These are phyloP conservation scores for Empidonax alnorum DNA, from an alignment of 2,113 vertebrate genomes.

Conservation along the genomic window DNA sequence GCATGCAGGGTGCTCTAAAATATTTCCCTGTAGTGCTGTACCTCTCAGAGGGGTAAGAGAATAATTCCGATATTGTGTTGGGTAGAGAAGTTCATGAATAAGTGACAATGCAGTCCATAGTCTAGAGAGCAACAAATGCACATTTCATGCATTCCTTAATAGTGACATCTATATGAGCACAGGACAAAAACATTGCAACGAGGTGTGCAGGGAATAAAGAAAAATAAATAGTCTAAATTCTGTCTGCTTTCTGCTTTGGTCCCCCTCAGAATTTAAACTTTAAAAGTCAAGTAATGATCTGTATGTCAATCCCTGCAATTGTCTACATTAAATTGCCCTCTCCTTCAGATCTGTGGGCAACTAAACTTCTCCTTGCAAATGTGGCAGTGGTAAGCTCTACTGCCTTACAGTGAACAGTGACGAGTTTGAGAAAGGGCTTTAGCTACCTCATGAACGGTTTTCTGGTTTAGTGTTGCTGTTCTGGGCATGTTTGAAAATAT, in stretches of 20 bases:
- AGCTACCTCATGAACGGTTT: neutral
- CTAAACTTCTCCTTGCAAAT: neutral
- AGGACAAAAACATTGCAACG: neutral
- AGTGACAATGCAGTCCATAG: neutral
- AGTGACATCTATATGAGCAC: neutral
- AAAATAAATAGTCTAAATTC: neutral
- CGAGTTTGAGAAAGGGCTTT: neutral
- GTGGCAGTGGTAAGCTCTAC: neutral
- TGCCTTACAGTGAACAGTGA: neutral
- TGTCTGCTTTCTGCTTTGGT: neutral
- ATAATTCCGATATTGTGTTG: neutral
- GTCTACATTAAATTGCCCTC: neutral
- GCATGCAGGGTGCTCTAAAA: neutral
- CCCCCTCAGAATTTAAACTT: neutral
- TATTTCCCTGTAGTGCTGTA: neutral
- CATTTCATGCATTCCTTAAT: slow-evolving; percentile 33
- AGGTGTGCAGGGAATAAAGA: neutral
- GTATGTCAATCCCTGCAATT: neutral
- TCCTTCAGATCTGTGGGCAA: neutral
- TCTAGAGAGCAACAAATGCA: slow-evolving; percentile 3
- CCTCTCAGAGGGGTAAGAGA: neutral
- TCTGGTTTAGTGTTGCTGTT: neutral
- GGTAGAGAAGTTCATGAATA: neutral
- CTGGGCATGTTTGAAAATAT: neutral
- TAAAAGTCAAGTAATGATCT: neutral